Evolutionary conservation across 2,888 invertebrate genomes (phyloP).

Genomic region (Sericinus montela): DNA sequence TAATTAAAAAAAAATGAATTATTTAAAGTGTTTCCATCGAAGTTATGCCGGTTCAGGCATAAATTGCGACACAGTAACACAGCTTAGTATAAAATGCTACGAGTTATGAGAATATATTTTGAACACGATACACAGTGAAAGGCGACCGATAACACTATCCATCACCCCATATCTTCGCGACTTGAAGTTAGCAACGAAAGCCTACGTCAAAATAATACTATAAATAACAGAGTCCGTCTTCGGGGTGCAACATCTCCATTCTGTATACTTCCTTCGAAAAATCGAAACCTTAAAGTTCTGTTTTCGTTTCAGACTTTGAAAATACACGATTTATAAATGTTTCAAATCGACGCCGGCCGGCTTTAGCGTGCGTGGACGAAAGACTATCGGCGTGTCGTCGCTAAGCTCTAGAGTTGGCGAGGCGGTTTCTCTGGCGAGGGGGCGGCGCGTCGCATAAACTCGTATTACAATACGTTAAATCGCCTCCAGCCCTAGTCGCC

Average conservation of each 20-base stretch:
- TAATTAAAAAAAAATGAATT: neutral
- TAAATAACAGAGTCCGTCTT: constrained; percentile 68
- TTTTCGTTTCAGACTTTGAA: constrained; percentile 40
- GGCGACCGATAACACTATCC: constrained; percentile 76
- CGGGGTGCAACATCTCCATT: constrained; percentile 53
- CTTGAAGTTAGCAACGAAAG: constrained; percentile 70
- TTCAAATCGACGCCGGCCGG: constrained; percentile 45
- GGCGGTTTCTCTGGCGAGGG: constrained; percentile 34
- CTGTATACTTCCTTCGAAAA: constrained; percentile 44
- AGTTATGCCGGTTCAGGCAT: constrained; percentile 40
- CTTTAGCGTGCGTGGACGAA: constrained; percentile 42
- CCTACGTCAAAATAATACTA: constrained; percentile 76
- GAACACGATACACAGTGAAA: constrained; percentile 60
- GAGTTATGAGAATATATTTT: constrained; percentile 56
- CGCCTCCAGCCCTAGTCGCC: constrained; percentile 53
- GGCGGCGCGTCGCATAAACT: constrained; percentile 46
- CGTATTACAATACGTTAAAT: constrained; percentile 64
- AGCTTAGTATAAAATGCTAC: constrained; percentile 43
- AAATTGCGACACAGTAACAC: constrained; percentile 30
- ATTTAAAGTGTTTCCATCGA: constrained; percentile 23
- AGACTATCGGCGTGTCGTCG: constrained; percentile 41
- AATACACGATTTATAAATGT: constrained; percentile 37
- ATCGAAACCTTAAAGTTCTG: constrained; percentile 37
- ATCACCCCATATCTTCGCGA: constrained; percentile 72
- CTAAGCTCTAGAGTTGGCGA: constrained; percentile 40